Evolutionary conservation across 1,140 invertebrate species (phyloP), one percentile per base, ranked within the genome.

Genomic region (Drosophila rufa): DNA sequence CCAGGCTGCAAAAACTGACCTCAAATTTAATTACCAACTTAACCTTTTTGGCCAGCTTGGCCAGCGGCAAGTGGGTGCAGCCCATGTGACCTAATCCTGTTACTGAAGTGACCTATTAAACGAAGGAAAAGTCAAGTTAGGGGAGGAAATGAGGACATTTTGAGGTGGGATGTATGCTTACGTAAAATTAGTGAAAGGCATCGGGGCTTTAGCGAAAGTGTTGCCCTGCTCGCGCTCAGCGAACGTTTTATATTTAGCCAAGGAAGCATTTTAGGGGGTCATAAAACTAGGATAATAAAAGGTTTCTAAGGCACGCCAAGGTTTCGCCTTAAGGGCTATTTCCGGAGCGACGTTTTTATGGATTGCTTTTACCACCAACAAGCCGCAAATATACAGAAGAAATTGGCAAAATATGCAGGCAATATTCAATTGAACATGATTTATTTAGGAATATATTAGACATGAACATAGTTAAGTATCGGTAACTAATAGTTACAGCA

Each of bases 21-120:
- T 69, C 65, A 77, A 77, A 78, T 61, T 77, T 77, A 77, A 77
- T 77, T 77, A 77, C 75, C 75, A 60, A 78, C 57, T 77, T 77
- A 69, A 69, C 75, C 75, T 77, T 77, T 77, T 77, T 42, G 62
- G 43, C 22, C 53, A 65, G 36, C 36, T 40, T 36, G 12, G 15
- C 6, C 14, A 48, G 42, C 11, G 17, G 25, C 17, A 50, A 36
- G 38, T 53, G 59, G 71, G 71, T 77, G 62, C 53, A 38, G 74
- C 42, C 73, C 55, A 33, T 55, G 59, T 75, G 73, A 65, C 61
- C 61, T 66, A 58, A 73, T 76, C 61, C 61, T 40, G 55, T 15
- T 55, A 56, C 60, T 40, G 61, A 53, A 57, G 62, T 77, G 71
- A 62, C 70, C 58, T 75, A 75, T 75, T 47, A 75, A 56, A 11